These are phyloP conservation scores for Crenichthys baileyi DNA, from an alignment of 2,797 vertebrate genomes.

Conservation along the genomic window DNA sequence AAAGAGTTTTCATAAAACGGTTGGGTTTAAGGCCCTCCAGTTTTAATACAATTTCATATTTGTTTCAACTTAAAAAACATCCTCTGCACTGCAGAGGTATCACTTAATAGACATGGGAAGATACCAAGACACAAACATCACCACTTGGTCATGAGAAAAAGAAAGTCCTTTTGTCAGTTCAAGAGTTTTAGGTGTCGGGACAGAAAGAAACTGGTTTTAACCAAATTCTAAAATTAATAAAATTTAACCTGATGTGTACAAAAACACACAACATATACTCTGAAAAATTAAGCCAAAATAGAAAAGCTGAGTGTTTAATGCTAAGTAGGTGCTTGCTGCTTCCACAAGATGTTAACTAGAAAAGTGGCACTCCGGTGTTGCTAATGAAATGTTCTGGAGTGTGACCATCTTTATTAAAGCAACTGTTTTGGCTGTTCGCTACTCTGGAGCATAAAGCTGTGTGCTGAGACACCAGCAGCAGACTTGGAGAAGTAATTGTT, in stretches of 20 bases:
- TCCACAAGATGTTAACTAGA: background rate
- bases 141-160: background rate
- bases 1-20: slow-evolving; percentile 31
- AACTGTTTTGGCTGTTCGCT: background rate
- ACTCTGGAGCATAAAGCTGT: background rate
- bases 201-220: slow-evolving; percentile 1
- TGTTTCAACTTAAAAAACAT: slow-evolving; percentile 38
- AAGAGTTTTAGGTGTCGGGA: background rate
- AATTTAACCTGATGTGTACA: background rate
- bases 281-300: background rate
- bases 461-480: background rate
- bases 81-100: slow-evolving; percentile 6
- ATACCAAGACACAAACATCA: slow-evolving; percentile 1
- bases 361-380: too few species aligned
- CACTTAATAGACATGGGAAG: slow-evolving; percentile 4
- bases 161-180: background rate
- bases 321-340: background rate
- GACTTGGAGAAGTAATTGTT: background rate
- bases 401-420: background rate
- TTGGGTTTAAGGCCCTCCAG: slow-evolving; percentile 22
- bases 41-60: slow-evolving; percentile 38
- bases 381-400: background rate
- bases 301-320: too few species aligned
- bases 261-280: background rate
- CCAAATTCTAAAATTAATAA: background rate